Conservation (phyloP, 2,888 invertebrate genomes). For the Oscheius sp. region DNA sequence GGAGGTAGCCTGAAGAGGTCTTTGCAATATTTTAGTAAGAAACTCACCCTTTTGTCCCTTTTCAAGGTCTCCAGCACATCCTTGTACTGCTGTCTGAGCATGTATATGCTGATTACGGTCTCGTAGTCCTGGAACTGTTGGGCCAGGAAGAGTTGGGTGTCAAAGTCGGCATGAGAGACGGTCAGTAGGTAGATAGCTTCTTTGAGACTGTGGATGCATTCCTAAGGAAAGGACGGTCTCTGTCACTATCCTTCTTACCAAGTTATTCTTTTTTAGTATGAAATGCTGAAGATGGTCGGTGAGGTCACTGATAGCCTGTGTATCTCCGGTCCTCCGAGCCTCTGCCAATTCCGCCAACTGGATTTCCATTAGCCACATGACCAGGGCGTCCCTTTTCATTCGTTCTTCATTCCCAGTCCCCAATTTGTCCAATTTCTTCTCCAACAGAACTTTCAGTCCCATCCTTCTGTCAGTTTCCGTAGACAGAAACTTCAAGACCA, state of each 20-base stretch:
- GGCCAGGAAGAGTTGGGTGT: conserved; percentile 88
- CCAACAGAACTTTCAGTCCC: conserved; percentile 88
- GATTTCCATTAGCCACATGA: conserved; percentile 93
- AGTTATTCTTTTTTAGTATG: conserved; percentile 19
- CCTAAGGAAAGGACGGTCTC: conserved; percentile 73
- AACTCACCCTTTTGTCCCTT: conserved; percentile 73
- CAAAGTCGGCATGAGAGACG: conserved; percentile 92
- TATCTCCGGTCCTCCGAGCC: conserved; percentile 41
- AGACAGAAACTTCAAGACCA: conserved; percentile 74
- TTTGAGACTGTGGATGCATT: conserved; percentile 86
- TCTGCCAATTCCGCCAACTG: conserved; percentile 58
- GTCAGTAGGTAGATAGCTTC: conserved; percentile 89
- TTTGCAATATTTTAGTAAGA: neutral
- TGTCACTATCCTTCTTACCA: neutral
- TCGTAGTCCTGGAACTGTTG: conserved; percentile 91
- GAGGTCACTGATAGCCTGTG: neutral
- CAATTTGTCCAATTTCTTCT: conserved; percentile 83
- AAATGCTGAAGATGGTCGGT: conserved; percentile 31
- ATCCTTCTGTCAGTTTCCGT: conserved; percentile 80
- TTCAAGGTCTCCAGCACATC: conserved; percentile 83
- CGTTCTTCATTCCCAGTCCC: conserved; percentile 34
- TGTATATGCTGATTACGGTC: conserved; percentile 88
- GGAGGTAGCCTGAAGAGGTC: conserved; percentile 75
- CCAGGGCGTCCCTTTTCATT: conserved; percentile 90
- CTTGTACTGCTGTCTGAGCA: conserved; percentile 81